These are phyloP conservation scores for Plestiodon gilberti DNA, from an alignment of 2,113 vertebrate species.

Conservation along the genomic window DNA sequence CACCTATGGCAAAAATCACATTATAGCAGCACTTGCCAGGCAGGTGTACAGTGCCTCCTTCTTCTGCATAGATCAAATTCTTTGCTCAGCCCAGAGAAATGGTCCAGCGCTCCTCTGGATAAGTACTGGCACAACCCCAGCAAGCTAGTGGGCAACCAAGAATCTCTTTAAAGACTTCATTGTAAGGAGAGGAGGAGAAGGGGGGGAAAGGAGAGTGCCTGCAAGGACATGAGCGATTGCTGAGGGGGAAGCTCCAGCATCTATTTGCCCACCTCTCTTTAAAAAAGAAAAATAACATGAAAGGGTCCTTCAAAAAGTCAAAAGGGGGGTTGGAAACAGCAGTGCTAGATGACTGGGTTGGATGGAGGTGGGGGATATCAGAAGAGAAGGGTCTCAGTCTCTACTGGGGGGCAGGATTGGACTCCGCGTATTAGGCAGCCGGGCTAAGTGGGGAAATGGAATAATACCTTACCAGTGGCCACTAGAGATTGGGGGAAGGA, in stretches of 20 bases:
- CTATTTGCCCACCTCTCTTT: not conserved
- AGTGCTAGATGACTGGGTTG: too few relatives aligned
- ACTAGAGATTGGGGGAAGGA: not conserved
- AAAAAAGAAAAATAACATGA: not conserved
- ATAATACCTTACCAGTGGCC: not conserved
- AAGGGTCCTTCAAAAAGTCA: not conserved
- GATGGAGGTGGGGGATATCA: not conserved
- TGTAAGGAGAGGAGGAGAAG: not conserved
- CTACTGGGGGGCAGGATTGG: not conserved
- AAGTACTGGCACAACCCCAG: conserved; percentile 2
- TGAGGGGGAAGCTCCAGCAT: not conserved
- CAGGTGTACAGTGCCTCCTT: not conserved
- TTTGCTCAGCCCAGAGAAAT: not conserved
- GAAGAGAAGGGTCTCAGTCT: not conserved
- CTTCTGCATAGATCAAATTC: not conserved
- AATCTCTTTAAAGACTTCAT: conserved; percentile 21
- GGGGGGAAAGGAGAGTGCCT: conserved; percentile 5
- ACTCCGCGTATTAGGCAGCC: not conserved
- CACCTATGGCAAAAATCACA: conserved; percentile 9
- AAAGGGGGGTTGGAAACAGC: not conserved
- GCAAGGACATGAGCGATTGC: not conserved
- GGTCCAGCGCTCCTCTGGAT: not conserved
- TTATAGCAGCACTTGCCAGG: not conserved
- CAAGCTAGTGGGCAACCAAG: not conserved
- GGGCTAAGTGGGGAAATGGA: not conserved